Evolutionary conservation across 2,888 invertebrate genomes (phyloP), one percentile per base, ranked within the genome.

Genomic region (Xanthia icteritia): DNA sequence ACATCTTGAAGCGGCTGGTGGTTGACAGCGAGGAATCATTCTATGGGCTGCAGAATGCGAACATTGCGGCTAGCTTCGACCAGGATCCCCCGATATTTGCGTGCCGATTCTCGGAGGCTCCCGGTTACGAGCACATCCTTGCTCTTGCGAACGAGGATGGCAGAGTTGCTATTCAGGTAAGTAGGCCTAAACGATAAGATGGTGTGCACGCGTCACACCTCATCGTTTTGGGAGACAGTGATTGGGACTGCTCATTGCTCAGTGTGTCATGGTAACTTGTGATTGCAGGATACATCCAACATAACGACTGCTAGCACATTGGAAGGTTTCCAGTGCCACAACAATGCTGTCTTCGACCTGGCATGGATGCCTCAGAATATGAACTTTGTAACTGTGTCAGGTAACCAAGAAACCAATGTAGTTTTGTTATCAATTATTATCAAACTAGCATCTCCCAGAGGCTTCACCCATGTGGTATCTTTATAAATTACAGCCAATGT

Each of bases 141-240:
- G 98, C 98, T 17, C 97, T 99, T 74, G 98, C 98, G 13, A 98
- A 99, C 92, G 99, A 99, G 95, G 98, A 98, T 95, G 99, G 99
- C 39, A 97, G 97, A 89, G 96, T 98, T 60, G 97, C 97, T 70
- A 96, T 97, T 75, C 97, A 98, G 95, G 97, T 97, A 93, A 45
- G 39, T 39, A 54, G 5, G 13, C 56, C 6, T 51, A 54, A 8
- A 6, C 8, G 8, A 58, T 58, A 58, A 58, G 17, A 17, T 17
- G 27, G 27, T 20, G 31, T 61, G 20, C 20, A 60, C 1, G 17
- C 1, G 17, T 60, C 15, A 66, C 23, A 23, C 31, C n/a, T 36
- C 36, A n/a, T n/a, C 0, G 2, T 20, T 71, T 70, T 45, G 5
- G 8, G 23, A 39, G 13, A 66, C 17, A 65, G 9, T 45, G n/a